Base-by-base conservation (phyloP, 2,113 vertebrate genomes). In the Oryzias curvinotus region DNA sequence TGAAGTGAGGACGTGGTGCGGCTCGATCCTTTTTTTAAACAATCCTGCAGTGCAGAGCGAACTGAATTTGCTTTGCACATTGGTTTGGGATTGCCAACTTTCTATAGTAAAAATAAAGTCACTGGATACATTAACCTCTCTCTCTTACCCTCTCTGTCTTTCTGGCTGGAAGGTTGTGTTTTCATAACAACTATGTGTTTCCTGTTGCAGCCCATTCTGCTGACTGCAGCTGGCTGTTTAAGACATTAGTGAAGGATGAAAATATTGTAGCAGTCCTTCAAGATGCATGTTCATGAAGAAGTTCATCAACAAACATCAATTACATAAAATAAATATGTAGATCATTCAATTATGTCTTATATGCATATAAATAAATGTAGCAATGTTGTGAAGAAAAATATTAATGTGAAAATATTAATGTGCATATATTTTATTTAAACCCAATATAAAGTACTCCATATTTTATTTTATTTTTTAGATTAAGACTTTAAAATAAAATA, bases 161-260 rank as follows among this genome's bases (percentile, higher is more conserved):
- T 53, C 75, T 75, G 73, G 68, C 83, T 44, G 47, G 59, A 42
- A 45, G 48, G 75, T 66, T 68, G 68, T 81, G 68, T 85, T 77
- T 80, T 84, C 81, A 86, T 90, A 87, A 89, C 87, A 88, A 86
- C 80, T 86, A 73, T 83, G 83, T 71, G 78, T 81, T 87, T 89
- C 85, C 82, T 86, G 78, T 85, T 89, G 68, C 76, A 55, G 73
- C 56, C 70, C 66, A 69, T 78, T 85, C 81, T 82, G 70, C 81
- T 82, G 71, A 51, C 70, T 76, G 71, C 79, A 81, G 59, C 79
- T 86, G 83, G 78, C 81, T 91, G 84, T 67, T 86, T 83, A 80
- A 87, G 54, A 75, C 76, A 87, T 89, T 85, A 88, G 65, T 59
- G 50, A 64, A 16, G 64, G 47, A 80, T 88, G 86, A 79, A 90